Base-by-base conservation (phyloP, 2,888 invertebrate species). In the Pristionchus entomophagus region DNA sequence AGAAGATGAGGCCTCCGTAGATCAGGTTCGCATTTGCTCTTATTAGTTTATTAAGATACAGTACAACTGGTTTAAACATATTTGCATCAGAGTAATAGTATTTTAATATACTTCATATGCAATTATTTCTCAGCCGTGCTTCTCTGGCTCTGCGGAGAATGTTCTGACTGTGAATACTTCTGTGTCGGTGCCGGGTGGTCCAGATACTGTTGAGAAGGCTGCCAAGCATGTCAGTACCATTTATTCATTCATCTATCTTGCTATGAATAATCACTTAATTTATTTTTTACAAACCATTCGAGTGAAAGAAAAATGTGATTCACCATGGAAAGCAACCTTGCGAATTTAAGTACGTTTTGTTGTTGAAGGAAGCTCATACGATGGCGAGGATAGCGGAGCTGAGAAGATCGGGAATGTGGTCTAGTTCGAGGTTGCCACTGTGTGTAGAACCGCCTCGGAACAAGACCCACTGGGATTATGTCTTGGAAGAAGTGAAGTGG, bases 401-500 rank as follows among this genome's bases (percentile, higher is more conserved):
- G 91, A 96, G 98, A 14, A 22, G 86, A 45, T 22, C 53, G 2
- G 99, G 98, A 59, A 95, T 98, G 93, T 98, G 98, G 99, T 96
- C 97, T 84, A 97, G 93, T 0, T 89, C 93, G 35, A 91, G 94
- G 32, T 91, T 95, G 65, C 93, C 93, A 5, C 88, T 90, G 65
- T 96, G 97, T 89, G 96, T 97, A 94, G 97, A 97, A 94, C 97
- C 97, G 91, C 95, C 96, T 87, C 95, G 98, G 88, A 95, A 96
- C 84, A 99, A 98, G 95, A 96, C 97, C 45, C 99, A 99, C 94
- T 99, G 99, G 98, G 99, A 99, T 94, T 99, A 97, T 94, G 95
- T 99, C 89, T 95, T 99, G 65, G 99, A 99, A 94, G 99, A 99
- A 95, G 98, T 91, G 22, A 65, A 96, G 59, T 99, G 99, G 99